Percentiles rank a stretch among this genome's conserved stretches.
Conservation (phyloP, 2,113 vertebrate species). For the Brienomyrus longianalis region DNA sequence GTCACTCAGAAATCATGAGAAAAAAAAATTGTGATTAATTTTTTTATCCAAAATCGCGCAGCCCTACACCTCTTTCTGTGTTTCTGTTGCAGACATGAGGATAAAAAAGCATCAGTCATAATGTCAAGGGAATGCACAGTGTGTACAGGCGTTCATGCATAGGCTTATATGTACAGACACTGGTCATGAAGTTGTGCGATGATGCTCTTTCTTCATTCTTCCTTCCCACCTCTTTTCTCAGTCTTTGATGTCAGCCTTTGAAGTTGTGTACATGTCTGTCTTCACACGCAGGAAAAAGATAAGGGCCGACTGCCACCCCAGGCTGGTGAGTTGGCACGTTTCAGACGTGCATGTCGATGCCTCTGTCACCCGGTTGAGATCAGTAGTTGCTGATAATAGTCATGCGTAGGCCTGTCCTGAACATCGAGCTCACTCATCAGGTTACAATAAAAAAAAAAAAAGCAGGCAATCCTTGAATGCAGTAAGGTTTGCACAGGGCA, state of each 20-base stretch:
- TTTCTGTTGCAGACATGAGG: neutral
- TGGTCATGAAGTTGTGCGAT: neutral
- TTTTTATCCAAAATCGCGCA: neutral
- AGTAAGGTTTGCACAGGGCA: neutral
- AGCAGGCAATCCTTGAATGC: too few species aligned
- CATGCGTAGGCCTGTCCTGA: neutral
- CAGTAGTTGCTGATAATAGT: neutral
- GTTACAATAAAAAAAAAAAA: too few species aligned
- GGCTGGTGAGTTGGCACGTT: neutral
- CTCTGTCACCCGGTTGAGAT: neutral
- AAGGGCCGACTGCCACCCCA: neutral
- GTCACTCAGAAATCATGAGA: neutral
- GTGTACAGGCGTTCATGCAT: neutral
- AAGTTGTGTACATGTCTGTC: neutral
- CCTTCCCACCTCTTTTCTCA: neutral
- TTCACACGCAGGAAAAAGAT: neutral
- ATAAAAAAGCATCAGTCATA: neutral
- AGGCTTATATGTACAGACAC: neutral
- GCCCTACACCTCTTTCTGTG: neutral
- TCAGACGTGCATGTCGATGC: neutral
- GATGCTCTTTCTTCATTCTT: neutral
- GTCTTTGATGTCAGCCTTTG: neutral
- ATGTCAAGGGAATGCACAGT: neutral
- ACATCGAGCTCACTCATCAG: too few species aligned
- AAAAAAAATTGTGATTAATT: neutral